phyloP scores from a whole-genome alignment of 1,140 invertebrate species.

The Chironomus striatipennis region DNA sequence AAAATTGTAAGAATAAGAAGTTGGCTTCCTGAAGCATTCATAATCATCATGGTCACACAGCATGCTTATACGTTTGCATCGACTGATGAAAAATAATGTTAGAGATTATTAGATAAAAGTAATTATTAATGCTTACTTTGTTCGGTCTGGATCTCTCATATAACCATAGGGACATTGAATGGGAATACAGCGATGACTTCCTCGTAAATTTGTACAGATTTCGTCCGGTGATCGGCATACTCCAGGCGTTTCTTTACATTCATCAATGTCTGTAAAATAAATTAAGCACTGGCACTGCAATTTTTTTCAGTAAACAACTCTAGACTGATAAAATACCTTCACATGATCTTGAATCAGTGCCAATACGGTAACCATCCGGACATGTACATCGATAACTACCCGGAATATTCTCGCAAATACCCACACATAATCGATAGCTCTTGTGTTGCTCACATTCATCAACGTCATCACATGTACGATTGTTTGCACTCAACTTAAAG shows the following conservation, averaged over 20 bases:
- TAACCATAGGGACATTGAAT: slow-evolving; percentile 81
- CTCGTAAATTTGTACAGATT: slow-evolving; percentile 84
- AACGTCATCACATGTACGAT: slow-evolving; percentile 73
- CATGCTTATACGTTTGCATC: slow-evolving; percentile 62
- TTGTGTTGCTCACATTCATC: slow-evolving; percentile 76
- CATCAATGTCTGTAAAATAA: slow-evolving; percentile 67
- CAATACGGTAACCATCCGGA: slow-evolving; percentile 72
- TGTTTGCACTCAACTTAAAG: slow-evolving; percentile 60
- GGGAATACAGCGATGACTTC: slow-evolving; percentile 75
- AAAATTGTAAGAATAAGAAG: slow-evolving; percentile 83
- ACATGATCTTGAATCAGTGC: slow-evolving; percentile 59
- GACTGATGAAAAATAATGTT: slow-evolving; percentile 46
- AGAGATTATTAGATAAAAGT: background rate
- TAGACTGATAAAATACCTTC: slow-evolving; percentile 47
- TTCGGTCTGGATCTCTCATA: slow-evolving; percentile 56
- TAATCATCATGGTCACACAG: slow-evolving; percentile 59
- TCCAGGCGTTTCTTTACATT: slow-evolving; percentile 56
- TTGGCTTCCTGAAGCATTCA: slow-evolving; percentile 64
- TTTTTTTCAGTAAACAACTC: too few species aligned
- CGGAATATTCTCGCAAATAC: slow-evolving; percentile 76
- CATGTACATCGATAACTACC: slow-evolving; percentile 83
- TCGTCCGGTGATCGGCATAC: slow-evolving; percentile 57
- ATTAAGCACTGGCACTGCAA: background rate
- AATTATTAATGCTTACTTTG: slow-evolving; percentile 54
- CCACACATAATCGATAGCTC: slow-evolving; percentile 64